Evolutionary conservation across 2,888 invertebrate species (phyloP).

Genomic region (Invenusta paracnida): DNA sequence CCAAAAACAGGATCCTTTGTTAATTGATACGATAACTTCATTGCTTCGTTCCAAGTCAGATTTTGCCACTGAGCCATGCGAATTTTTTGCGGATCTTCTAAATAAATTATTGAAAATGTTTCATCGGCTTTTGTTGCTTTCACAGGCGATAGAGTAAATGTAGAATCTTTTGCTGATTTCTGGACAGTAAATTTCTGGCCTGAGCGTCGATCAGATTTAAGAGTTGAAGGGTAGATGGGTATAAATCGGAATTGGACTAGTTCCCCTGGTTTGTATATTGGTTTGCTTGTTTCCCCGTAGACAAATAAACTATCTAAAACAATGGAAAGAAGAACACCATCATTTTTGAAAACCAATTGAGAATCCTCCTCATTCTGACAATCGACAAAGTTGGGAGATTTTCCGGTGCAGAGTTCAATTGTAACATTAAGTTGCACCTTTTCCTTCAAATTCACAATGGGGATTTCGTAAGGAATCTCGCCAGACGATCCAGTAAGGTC

Average conservation of each 20-base stretch:
- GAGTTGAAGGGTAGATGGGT: background rate
- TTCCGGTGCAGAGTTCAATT: background rate
- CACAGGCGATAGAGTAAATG: background rate
- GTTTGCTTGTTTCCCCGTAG: background rate
- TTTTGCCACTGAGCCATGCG: constrained; percentile 38
- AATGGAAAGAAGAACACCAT: background rate
- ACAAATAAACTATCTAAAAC: background rate
- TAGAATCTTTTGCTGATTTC: background rate
- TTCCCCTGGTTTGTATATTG: background rate
- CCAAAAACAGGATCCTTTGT: constrained; percentile 39
- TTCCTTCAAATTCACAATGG: background rate
- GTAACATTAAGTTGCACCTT: background rate
- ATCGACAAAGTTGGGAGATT: background rate
- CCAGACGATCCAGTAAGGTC: background rate
- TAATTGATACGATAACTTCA: constrained; percentile 35
- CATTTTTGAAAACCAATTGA: background rate
- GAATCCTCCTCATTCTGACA: background rate
- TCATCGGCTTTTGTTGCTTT: background rate
- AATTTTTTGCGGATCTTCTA: constrained; percentile 24
- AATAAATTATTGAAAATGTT: constrained; percentile 24
- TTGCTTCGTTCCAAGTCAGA: constrained; percentile 44
- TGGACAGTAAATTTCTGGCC: background rate
- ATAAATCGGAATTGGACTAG: background rate
- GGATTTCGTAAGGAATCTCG: background rate
- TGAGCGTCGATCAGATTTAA: background rate